Base-by-base conservation (phyloP, 2,113 vertebrate genomes). In the Menidia beryllina region DNA sequence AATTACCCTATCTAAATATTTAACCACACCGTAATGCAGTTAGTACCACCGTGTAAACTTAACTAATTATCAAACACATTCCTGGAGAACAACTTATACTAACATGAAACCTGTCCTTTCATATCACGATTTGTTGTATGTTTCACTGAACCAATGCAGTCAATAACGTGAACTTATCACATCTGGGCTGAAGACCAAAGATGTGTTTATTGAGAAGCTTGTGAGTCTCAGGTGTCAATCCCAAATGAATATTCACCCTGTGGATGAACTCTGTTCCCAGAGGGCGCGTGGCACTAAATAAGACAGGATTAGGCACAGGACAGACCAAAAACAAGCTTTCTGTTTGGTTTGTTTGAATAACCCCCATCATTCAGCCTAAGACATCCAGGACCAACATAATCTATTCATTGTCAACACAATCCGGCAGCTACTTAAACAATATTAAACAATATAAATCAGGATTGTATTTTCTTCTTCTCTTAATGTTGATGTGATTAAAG, bases 201-300 rank as follows among this genome's bases (percentile, higher is more conserved):
- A 50, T 60, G 55, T 30, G 61, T 50, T 71, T 34, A 14, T 34
- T 54, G 41, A 48, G 48, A 68, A 75, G 83, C 90, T 78, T 74
- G 88, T 83, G 91, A 89, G 92, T 91, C 94, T 92, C 95, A 95
- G 94, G 93, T 95, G 95, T 94, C 87, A 75, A 90, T 90, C 89
- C 90, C 91, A 93, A 92, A 95, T 94, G 92, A 94, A 95, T 95
- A 96, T 95, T 95, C 95, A 88, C 77, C 77, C 76, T 47, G 51
- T 26, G 43, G 88, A 94, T 90, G 91, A 93, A 93, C 89, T 79
- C 78, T 60, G 86, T 84, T 92, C 91, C 90, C 91, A 73, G 67
- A 49, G 86, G 90, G 79, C 81, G 62, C 50, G 72, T 85, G 81
- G 61, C 83, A 79, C 88, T 87, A 85, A 88, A 91, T 88, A 88